Evolutionary conservation across 2,797 vertebrate genomes (phyloP), one percentile per base, ranked within the genome.

Genomic region (Tympanoctomys barrerae): DNA sequence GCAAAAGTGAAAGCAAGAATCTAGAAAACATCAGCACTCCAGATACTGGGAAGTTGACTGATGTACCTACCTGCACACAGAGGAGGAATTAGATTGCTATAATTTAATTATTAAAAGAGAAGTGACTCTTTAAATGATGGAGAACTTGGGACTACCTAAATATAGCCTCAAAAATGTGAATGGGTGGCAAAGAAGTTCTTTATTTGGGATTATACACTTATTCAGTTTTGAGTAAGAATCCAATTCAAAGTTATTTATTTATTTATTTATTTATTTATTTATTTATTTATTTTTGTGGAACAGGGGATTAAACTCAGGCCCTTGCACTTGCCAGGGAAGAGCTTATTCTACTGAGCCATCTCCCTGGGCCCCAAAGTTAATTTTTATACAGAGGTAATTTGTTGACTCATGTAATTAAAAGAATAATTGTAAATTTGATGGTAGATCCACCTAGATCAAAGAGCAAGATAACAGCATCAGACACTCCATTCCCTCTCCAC

Each of bases 161-260:
- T 61, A 94, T 78, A 66, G 24, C 22, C 54, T 95, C 22, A 91
- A 90, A 93, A 89, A 84, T 91, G 61, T 66, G 36, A 90, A 16
- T 42, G 64, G 7, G 12, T 22, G 3, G 5, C n/a, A 83, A 95
- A 93, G 19, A 14, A 81, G 90, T 90, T 24, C 36, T 85, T 83
- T 33, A 71, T 6, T 79, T 94, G 75, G 52, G 33, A 71, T 36
- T 64, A 22, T 88, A 64, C 9, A 39, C 21, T 68, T 68, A 68
- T n/a, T 68, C 54, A 12, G 61, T 26, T 83, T 5, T 64, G 61
- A 82, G 21, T 81, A 42, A 84, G 87, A 93, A 54, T 73, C 14
- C 31, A 91, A 28, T 19, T 91, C 6, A 68, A 89, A 94, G 26
- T 66, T 92, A 84, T 11, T 52, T 52, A n/a, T 82, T 39, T 81